Evolutionary conservation across 2,888 invertebrate species (phyloP).

Genomic region (Ypsolopha scabrella): DNA sequence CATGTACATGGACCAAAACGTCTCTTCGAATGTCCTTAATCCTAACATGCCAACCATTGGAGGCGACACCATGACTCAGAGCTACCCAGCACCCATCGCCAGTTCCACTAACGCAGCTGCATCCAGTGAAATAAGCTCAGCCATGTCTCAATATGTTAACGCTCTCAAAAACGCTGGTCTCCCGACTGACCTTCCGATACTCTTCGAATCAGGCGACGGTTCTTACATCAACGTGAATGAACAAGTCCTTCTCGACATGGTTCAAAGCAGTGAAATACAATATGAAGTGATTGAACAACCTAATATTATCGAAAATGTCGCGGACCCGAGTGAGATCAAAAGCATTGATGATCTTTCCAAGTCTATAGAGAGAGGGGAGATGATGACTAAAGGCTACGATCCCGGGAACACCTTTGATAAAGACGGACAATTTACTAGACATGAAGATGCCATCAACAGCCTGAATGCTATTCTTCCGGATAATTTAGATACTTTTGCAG

Average conservation of each 20-base stretch:
- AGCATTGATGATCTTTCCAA: conserved; percentile 63
- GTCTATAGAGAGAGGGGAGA: conserved; percentile 58
- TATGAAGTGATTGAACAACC: conserved; percentile 66
- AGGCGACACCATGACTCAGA: conserved; percentile 41
- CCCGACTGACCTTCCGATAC: conserved; percentile 65
- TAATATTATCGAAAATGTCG: conserved; percentile 60
- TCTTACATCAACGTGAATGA: conserved; percentile 74
- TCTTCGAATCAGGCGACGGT: conserved; percentile 74
- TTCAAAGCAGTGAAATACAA: conserved; percentile 63
- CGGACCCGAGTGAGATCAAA: conserved; percentile 61
- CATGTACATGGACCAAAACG: conserved; percentile 53
- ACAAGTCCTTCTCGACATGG: conserved; percentile 70
- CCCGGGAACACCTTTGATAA: conserved; percentile 33
- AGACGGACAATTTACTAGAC: conserved; percentile 32
- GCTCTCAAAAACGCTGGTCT: conserved; percentile 57
- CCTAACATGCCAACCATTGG: conserved; percentile 31
- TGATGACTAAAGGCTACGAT: conserved; percentile 41
- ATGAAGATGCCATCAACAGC: conserved; percentile 50
- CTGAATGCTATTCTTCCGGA: conserved; percentile 54
- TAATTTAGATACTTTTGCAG: conserved; percentile 50
- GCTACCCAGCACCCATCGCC: conserved; percentile 32
- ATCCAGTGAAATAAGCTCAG: conserved; percentile 38
- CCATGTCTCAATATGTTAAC: conserved; percentile 64
- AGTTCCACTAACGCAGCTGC: conserved; percentile 28
- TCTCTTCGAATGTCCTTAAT: conserved; percentile 41